Percentiles rank a stretch among this genome's conserved stretches.
These are phyloP conservation scores for Asbolus verrucosus DNA, from an alignment of 1,140 invertebrate species.

Conservation along the genomic window DNA sequence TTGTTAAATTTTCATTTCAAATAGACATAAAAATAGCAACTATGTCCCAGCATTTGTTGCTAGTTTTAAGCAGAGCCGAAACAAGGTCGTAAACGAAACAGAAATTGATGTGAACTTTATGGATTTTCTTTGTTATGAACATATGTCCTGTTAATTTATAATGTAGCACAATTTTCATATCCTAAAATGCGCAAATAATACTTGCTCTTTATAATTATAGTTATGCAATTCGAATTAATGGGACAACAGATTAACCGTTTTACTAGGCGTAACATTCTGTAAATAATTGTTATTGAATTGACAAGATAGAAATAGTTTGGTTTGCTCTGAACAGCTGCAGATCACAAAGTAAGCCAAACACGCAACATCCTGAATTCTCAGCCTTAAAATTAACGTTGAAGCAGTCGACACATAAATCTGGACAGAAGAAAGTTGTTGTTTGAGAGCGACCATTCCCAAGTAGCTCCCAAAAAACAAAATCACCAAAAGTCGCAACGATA, in stretches of 20 bases:
- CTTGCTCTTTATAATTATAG: too few species aligned
- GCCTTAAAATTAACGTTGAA: too few species aligned
- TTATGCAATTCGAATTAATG: conserved; percentile 7
- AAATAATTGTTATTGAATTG: conserved; percentile 44
- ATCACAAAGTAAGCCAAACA: neutral
- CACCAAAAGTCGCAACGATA: neutral
- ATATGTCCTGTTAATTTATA: conserved; percentile 29
- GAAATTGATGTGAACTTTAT: conserved; percentile 44
- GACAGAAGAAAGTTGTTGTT: conserved; percentile 33
- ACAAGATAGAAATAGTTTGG: conserved; percentile 37
- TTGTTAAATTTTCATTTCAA: conserved; percentile 26
- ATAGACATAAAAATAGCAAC: conserved; percentile 11
- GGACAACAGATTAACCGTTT: conserved; percentile 2
- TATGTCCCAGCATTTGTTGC: conserved; percentile 49
- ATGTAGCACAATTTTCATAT: conserved; percentile 8
- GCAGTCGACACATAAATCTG: too few species aligned
- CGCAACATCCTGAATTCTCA: conserved; percentile 37
- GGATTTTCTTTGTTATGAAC: conserved; percentile 21
- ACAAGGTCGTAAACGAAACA: conserved; percentile 15
- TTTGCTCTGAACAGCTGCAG: conserved; percentile 29
- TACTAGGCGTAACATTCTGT: conserved; percentile 23
- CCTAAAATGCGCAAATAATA: too few species aligned
- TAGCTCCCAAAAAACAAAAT: conserved; percentile 45
- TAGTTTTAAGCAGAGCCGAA: neutral
- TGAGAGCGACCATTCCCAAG: conserved; percentile 57